These are phyloP conservation scores for Meteorus sp. DNA, from an alignment of 1,140 invertebrate species.

Conservation along the genomic window DNA sequence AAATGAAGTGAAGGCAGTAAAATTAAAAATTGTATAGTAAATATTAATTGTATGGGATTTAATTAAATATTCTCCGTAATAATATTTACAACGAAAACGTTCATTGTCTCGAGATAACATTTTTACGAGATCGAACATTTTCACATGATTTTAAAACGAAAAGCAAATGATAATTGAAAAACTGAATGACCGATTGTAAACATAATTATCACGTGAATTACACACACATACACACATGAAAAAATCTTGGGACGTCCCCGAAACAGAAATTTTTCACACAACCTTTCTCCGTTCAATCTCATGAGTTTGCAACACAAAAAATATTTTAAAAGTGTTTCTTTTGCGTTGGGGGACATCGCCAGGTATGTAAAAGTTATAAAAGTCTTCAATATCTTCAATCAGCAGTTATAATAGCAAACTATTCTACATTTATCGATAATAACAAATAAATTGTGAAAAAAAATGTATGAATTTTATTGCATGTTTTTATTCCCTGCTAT, in stretches of 20 bases:
- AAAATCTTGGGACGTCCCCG: conserved; percentile 29
- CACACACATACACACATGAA: too few relatives aligned
- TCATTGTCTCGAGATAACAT: conserved; percentile 11
- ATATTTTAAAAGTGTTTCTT: conserved; percentile 29
- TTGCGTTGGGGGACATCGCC: conserved; percentile 41
- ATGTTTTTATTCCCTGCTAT: neutral
- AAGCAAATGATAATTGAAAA: too few relatives aligned
- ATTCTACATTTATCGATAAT: conserved; percentile 62
- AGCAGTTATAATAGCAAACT: conserved; percentile 60
- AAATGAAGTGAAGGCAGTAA: conserved; percentile 34
- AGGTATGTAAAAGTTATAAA: conserved; percentile 39
- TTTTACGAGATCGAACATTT: neutral
- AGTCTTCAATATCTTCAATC: conserved; percentile 57
- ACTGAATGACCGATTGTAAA: neutral
- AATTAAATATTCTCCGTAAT: conserved; percentile 50
- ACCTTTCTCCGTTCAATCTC: neutral
- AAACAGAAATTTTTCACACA: conserved; percentile 19
- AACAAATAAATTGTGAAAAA: conserved; percentile 62
- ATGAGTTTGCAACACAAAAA: too few relatives aligned
- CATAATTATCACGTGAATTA: too few relatives aligned
- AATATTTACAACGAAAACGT: conserved; percentile 54
- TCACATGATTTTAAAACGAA: conserved; percentile 5
- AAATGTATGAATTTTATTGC: conserved; percentile 41
- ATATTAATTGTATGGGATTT: conserved; percentile 47
- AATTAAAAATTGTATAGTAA: conserved; percentile 57